phyloP scores from a whole-genome alignment of 2,888 invertebrate genomes.

The Nineta flava region DNA sequence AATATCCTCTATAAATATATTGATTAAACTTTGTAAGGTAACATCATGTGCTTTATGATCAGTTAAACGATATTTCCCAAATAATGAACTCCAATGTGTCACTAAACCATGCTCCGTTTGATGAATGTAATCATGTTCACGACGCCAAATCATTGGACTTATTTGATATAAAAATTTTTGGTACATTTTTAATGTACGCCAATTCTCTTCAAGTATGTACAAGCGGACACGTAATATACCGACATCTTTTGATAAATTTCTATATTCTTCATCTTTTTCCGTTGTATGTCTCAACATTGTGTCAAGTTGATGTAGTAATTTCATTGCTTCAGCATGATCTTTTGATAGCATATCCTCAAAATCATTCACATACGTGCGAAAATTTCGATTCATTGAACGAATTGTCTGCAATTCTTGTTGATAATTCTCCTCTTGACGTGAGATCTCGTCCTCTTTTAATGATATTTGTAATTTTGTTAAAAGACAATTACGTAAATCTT shows the following conservation, averaged over 20 bases:
- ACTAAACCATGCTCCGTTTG: constrained; percentile 2
- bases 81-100: constrained; percentile 15
- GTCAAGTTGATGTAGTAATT: constrained; percentile 34
- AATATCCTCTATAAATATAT: constrained; percentile 32
- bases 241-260: constrained; percentile 27
- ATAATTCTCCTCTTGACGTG: constrained; percentile 37
- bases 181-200: constrained; percentile 44
- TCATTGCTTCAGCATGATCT: constrained; percentile 44
- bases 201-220: constrained; percentile 43
- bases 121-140: constrained; percentile 26
- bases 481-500: constrained; percentile 25
- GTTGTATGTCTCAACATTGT: constrained; percentile 27
- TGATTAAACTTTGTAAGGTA: constrained; percentile 25
- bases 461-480: constrained; percentile 27
- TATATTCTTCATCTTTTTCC: constrained; percentile 28
- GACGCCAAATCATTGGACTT: constrained; percentile 45
- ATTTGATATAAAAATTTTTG: constrained; percentile 50
- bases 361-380: constrained; percentile 33
- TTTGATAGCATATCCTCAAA: constrained; percentile 43
- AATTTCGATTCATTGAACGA: constrained; percentile 29
- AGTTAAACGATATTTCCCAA: constrained; percentile 17
- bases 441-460: constrained; percentile 28
- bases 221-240: constrained; percentile 30
- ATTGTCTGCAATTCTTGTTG: constrained; percentile 35
- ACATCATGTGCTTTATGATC: constrained; percentile 17